Base-by-base conservation (phyloP, 2,888 invertebrate species). In the Hemaris fuciformis region DNA sequence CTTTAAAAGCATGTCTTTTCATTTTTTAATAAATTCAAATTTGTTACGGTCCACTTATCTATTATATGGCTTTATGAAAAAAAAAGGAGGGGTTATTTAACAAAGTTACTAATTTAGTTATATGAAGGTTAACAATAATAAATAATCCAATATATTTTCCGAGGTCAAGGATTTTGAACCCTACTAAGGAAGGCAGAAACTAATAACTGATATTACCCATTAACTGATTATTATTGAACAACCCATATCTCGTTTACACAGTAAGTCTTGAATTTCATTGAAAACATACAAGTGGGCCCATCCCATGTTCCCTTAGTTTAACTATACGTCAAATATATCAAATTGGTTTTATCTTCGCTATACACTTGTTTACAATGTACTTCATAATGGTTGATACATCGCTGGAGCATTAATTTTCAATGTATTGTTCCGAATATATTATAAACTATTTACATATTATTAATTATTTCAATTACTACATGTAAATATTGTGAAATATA, bases 301-400 rank as follows among this genome's bases (percentile, higher is more conserved):
- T 38, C 45, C 53, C 63, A 46, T 48, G 57, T 64, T 63, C 48
- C 64, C 62, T 61, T 60, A 63, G 48, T 69, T 69, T 70, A 46
- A 60, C 57, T 65, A 66, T 66, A 67, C 66, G 65, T 66, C 53
- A 66, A 48, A 68, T 66, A 74, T 76, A 73, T 71, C 68, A 68
- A 67, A 69, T 68, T 67, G 67, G 75, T 76, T 79, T 78, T 79
- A 79, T 79, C 79, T 71, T 74, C 73, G 64, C 70, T 64, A 64
- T 69, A 76, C 79, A 78, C 79, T 79, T 79, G 80, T 79, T 78
- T 79, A 76, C 71, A 72, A 72, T 73, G 76, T 74, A n/a, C n/a
- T n/a, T n/a, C n/a, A 20, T 53, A 31, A 53, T 18, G 31, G 27
- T 18, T 27, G 10, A 53, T 10, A 31, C 53, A 53, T 31, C 53